Base-by-base conservation (phyloP, 2,888 invertebrate genomes). In the Melinaea menophilus region DNA sequence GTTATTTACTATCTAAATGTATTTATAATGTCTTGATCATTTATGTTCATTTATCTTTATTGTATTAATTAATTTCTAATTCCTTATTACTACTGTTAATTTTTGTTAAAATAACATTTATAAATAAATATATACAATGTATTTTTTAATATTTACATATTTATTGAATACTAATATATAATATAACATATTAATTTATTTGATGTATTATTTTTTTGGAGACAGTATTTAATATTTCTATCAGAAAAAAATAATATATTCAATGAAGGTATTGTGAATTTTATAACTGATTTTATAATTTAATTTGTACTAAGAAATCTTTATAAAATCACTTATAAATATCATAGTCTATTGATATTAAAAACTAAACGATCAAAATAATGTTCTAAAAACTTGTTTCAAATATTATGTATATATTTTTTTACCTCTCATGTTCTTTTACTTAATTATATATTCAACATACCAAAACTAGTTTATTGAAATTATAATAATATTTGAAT, bases 361-460 rank as follows among this genome's bases (percentile, higher is more conserved):
- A 41, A 41, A 41, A 9, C 41, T 41, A 9, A 41, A 41, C 2
- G 5, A 37, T 7, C 41, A 9, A 31, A 31, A 33, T 2, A 51
- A 11, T 54, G 54, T 54, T 55, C 37, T 5, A 55, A 55, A 55
- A 35, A 22, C 22, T 22, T 22, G 22, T 47, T n/a, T 47, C n/a
- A 47, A 47, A 48, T 51, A 51, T n/a, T 7, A 51, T 51, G 9
- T 51, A 31, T 22, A 7, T 31, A 5, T 7, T 48, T 4, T 5
- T 31, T 31, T 51, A 31, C n/a, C 31, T 51, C 51, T 51, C 31
- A 11, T 31, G 9, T 31, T 48, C 51, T 3, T 31, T 51, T 51
- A 31, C n/a, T 51, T 51, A 51, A 51, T 51, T 51, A 51, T 51
- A 48, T 48, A 51, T 51, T 51, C 51, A 51, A 51, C 31, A n/a